These are phyloP conservation scores for Vicugna pacos DNA, from an alignment of 2,113 vertebrate species.

Conservation along the genomic window DNA sequence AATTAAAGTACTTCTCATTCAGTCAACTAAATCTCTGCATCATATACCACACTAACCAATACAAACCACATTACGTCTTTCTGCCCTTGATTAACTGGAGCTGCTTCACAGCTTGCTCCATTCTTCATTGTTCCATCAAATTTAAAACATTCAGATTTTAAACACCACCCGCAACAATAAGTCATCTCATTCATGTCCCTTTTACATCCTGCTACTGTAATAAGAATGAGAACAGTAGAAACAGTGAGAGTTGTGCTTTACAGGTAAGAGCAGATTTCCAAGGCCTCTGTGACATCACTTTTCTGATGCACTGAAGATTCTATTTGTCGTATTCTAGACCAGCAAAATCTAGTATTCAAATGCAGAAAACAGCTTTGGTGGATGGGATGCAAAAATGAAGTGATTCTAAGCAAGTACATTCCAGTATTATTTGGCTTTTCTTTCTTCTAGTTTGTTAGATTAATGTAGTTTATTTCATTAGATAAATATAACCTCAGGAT, in stretches of 20 bases:
- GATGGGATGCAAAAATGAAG: constrained; percentile 77
- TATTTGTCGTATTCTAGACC: constrained; percentile 85
- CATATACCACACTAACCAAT: constrained; percentile 68
- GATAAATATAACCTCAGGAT: constrained; percentile 56
- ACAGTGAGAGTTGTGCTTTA: constrained; percentile 79
- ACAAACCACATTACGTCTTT: constrained; percentile 73
- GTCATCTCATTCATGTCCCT: constrained; percentile 91
- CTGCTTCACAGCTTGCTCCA: constrained; percentile 89
- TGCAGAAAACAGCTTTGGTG: constrained; percentile 71
- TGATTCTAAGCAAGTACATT: constrained; percentile 47
- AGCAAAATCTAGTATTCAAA: constrained; percentile 83
- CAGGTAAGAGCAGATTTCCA: constrained; percentile 86
- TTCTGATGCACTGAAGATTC: constrained; percentile 81
- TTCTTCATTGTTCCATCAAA: constrained; percentile 90
- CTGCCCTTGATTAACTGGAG: constrained; percentile 86
- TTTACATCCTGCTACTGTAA: constrained; percentile 84
- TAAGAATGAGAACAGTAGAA: constrained; percentile 75
- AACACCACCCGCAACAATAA: constrained; percentile 94
- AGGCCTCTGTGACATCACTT: constrained; percentile 86
- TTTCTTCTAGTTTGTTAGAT: constrained; percentile 61
- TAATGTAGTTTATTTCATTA: constrained; percentile 39
- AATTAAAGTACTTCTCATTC: constrained; percentile 52
- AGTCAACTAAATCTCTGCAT: constrained; percentile 31
- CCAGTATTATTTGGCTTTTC: constrained; percentile 25
- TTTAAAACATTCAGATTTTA: constrained; percentile 93